A percentile compares a stretch with the other conserved stretches of the same genome.
Conservation (phyloP, 2,888 invertebrate genomes). For the Pterostichus niger region DNA sequence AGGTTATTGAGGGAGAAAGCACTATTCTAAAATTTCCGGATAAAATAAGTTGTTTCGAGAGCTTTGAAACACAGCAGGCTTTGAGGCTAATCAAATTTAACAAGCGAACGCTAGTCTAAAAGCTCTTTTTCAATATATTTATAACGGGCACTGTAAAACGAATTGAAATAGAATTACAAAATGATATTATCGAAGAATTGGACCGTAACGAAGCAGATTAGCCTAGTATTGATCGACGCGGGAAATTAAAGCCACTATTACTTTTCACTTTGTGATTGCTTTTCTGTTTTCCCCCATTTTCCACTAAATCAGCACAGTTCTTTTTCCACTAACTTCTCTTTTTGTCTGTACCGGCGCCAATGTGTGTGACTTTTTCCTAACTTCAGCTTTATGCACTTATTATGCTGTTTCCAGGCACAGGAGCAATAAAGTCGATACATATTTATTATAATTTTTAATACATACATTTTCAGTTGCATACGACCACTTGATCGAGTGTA, state of each 20-base stretch:
- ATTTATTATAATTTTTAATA: neutral
- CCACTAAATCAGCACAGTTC: slow-evolving; percentile 61
- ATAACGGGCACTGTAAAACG: slow-evolving; percentile 52
- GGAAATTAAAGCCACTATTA: slow-evolving; percentile 62
- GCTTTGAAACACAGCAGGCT: neutral
- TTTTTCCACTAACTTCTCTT: slow-evolving; percentile 52
- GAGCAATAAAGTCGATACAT: neutral
- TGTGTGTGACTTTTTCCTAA: slow-evolving; percentile 36
- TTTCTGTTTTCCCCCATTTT: slow-evolving; percentile 62
- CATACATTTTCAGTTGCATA: neutral
- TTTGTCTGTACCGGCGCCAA: neutral
- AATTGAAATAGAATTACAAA: slow-evolving; percentile 63
- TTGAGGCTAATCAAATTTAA: slow-evolving; percentile 43
- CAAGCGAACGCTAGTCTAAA: slow-evolving; percentile 41
- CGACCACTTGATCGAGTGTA: neutral
- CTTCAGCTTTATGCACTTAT: slow-evolving; percentile 6
- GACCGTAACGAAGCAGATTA: slow-evolving; percentile 62
- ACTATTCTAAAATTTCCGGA: neutral
- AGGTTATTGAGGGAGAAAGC: no score
- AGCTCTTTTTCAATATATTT: slow-evolving; percentile 61
- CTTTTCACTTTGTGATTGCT: slow-evolving; percentile 65
- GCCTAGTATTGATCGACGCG: slow-evolving; percentile 53
- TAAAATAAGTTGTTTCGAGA: slow-evolving; percentile 28
- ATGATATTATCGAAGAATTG: slow-evolving; percentile 63
- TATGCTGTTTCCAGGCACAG: neutral